Evolutionary conservation across 1,140 invertebrate genomes (phyloP), one percentile per base, ranked within the genome.

Genomic region (Neuroterus valhalla): DNA sequence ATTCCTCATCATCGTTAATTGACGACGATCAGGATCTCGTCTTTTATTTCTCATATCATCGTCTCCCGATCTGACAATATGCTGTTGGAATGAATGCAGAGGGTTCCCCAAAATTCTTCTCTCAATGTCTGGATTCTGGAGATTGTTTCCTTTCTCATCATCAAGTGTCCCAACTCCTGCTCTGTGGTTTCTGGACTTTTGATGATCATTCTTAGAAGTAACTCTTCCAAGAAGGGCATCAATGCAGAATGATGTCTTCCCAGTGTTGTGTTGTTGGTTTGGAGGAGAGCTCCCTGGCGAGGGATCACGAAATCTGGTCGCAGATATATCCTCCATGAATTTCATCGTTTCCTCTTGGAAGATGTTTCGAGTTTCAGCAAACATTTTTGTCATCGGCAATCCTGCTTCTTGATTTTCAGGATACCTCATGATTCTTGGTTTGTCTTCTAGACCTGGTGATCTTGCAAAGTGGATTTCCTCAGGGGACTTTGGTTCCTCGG

Each of bases 241-340:
- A 69, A 94, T 94, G 80, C 93, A 94, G 80, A 94, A 94, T 0
- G 93, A 94, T 11, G 91, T 92, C 69, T 92, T 92, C 3, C 86
- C 84, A 12, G 77, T 52, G 42, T 76, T 70, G 43, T 76, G 74
- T 50, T 74, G 75, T 23, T 74, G 80, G 0, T 68, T 66, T 4
- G 77, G 66, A 0, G 72, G 74, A 3, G 77, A 75, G 66, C 73
- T 75, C 46, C 68, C 79, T 10, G 73, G 73, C 1, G 71, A 74
- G 4, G 55, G 55, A 38, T 62, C 55, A 23, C 21, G 55, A 62
- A 62, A 62, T 31, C 55, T 23, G 0, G 52, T 31, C 3, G 8
- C 19, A 11, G 50, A 52, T 23, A 52, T 52, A 52, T 62, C 55
- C 23, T 62, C 55, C 55, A 62, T 62, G 23, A 62, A 62, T 14